These are phyloP conservation scores for Macrostomum lignano DNA, from an alignment of 1,140 invertebrate genomes.

Conservation along the genomic window DNA sequence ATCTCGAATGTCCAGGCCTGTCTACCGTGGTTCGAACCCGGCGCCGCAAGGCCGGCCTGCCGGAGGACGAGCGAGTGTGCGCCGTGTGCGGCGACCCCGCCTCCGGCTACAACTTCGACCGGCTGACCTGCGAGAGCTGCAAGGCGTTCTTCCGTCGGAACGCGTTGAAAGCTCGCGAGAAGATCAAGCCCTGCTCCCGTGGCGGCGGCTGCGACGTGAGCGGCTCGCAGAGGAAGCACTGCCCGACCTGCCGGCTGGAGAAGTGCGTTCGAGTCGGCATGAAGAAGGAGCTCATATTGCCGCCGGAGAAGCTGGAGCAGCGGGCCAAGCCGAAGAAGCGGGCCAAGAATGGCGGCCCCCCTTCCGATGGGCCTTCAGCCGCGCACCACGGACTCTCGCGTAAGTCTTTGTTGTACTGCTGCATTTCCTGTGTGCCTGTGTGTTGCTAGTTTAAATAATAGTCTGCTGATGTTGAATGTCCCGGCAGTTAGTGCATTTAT, in stretches of 20 bases:
- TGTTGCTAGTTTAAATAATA: no score
- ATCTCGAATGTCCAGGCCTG: no score
- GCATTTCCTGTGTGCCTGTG: no score
- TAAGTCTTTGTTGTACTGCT: no score
- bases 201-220: conserved; percentile 58
- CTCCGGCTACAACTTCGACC: conserved; percentile 88
- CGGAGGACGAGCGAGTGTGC: conserved; percentile 13
- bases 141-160: conserved; percentile 89
- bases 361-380: no score
- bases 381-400: no score
- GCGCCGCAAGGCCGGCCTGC: conserved; percentile 1
- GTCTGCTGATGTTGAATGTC: no score
- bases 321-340: conserved; percentile 3
- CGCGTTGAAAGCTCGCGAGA: conserved; percentile 37
- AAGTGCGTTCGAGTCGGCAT: conserved; percentile 72
- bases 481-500: no score
- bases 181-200: conserved; percentile 5
- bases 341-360: no score
- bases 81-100: conserved; percentile 62
- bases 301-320: conserved; percentile 6
- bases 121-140: conserved; percentile 81
- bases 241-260: conserved; percentile 67
- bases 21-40: conserved; percentile 1
- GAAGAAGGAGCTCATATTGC: conserved; percentile 67
- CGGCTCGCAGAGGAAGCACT: conserved; percentile 62